phyloP scores from a whole-genome alignment of 1,140 invertebrate species.

The Heterodera carotae region DNA sequence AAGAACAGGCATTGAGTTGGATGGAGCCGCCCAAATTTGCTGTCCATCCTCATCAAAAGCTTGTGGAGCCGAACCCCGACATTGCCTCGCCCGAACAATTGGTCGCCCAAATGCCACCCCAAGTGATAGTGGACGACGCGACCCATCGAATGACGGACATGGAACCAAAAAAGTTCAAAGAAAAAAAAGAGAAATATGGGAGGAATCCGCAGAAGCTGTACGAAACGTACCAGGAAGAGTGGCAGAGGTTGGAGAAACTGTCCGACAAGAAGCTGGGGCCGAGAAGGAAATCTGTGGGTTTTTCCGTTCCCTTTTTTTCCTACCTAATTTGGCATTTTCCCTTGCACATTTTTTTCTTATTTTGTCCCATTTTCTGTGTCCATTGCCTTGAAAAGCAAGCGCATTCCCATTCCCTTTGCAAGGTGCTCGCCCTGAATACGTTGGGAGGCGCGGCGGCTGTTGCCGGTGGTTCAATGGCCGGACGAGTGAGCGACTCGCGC shows the following conservation, averaged over 20 bases:
- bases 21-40: constrained; percentile 30
- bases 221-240: constrained; percentile 63
- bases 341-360: too few species aligned
- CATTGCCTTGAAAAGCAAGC: not conserved
- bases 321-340: not conserved
- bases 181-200: constrained; percentile 65
- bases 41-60: constrained; percentile 1
- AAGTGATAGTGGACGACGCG: constrained; percentile 42
- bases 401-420: not conserved
- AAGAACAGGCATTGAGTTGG: constrained; percentile 46
- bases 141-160: constrained; percentile 22
- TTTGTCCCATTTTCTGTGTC: not conserved
- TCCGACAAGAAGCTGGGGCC: constrained; percentile 29
- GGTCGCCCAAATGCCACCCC: constrained; percentile 30
- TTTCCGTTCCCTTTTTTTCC: not conserved
- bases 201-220: constrained; percentile 59
- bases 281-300: constrained; percentile 32
- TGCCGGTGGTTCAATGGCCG: not conserved
- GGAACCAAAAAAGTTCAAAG: constrained; percentile 58
- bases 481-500: constrained; percentile 3
- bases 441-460: constrained; percentile 7
- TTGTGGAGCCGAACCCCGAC: constrained; percentile 34
- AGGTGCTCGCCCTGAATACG: constrained; percentile 21
- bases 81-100: constrained; percentile 43
- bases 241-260: constrained; percentile 37